Percentiles rank a stretch among this genome's conserved stretches.
These are phyloP conservation scores for Enteromius thamalakanensis DNA, from an alignment of 2,797 vertebrate species.

Conservation along the genomic window DNA sequence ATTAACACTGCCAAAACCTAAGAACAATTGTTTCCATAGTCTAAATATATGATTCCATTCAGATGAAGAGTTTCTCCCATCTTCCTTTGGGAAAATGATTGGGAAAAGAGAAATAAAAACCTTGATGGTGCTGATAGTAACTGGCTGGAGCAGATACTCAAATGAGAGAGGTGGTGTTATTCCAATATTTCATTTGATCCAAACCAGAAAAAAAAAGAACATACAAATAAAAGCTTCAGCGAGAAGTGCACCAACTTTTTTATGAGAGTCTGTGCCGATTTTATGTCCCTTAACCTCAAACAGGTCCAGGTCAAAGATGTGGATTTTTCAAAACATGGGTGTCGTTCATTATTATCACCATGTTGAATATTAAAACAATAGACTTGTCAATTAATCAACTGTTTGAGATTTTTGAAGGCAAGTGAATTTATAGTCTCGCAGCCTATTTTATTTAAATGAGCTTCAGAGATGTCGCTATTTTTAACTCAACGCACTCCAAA, in stretches of 20 bases:
- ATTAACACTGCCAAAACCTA: conserved; percentile 38
- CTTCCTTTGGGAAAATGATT: conserved; percentile 25
- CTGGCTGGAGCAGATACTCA: conserved; percentile 6
- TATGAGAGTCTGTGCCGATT: neutral
- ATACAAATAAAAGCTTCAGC: neutral
- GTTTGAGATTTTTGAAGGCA: neutral
- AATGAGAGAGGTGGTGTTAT: neutral
- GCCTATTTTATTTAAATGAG: neutral
- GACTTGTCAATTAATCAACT: neutral
- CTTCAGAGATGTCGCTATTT: neutral
- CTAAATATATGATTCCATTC: conserved; percentile 30
- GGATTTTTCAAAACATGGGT: conserved; percentile 6
- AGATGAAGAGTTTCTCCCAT: conserved; percentile 16
- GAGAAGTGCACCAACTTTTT: neutral
- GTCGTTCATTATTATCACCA: conserved; percentile 2
- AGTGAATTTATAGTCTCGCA: too few species aligned
- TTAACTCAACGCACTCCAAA: neutral
- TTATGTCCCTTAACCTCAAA: neutral
- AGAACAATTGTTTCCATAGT: conserved; percentile 43
- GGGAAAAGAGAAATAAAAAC: neutral
- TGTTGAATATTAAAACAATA: neutral
- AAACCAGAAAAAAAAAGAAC: neutral
- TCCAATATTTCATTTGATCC: conserved; percentile 14
- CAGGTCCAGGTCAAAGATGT: neutral
- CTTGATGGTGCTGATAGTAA: conserved; percentile 27